These are phyloP conservation scores for Nylanderia fulva DNA, from an alignment of 1,140 invertebrate species.

Conservation along the genomic window DNA sequence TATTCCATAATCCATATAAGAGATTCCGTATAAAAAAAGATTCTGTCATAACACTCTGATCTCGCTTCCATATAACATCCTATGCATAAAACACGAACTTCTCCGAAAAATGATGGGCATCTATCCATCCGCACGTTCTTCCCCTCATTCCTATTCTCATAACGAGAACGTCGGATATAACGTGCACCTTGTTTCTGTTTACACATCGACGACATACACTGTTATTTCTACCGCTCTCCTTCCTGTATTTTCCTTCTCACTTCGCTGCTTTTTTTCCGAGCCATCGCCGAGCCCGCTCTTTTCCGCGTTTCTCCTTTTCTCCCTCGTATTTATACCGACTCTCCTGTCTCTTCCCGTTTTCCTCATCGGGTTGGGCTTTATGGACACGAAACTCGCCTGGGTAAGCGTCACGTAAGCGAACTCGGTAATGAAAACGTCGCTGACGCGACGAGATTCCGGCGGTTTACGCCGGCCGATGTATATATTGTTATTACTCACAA, in stretches of 20 bases:
- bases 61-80: background rate
- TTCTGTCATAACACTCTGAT: background rate
- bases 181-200: constrained; percentile 54
- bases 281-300: constrained; percentile 29
- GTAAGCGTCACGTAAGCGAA: constrained; percentile 51
- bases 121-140: constrained; percentile 34
- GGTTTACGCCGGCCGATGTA: constrained; percentile 32
- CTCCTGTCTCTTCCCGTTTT: background rate
- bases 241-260: constrained; percentile 46
- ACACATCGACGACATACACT: constrained; percentile 34
- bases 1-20: background rate
- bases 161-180: constrained; percentile 45
- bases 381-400: constrained; percentile 34
- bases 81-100: constrained; percentile 53
- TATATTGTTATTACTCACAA: constrained; percentile 49
- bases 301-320: background rate
- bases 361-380: constrained; percentile 41
- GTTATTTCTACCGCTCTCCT: constrained; percentile 12
- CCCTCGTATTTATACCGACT: background rate
- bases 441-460: constrained; percentile 57
- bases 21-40: constrained; percentile 28
- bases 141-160: constrained; percentile 21
- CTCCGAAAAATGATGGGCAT: constrained; percentile 50
- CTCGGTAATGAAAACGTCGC: constrained; percentile 62
- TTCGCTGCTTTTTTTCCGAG: constrained; percentile 20